Evolutionary conservation across 1,140 invertebrate genomes (phyloP).

Genomic region (Zaprionus inermis): DNA sequence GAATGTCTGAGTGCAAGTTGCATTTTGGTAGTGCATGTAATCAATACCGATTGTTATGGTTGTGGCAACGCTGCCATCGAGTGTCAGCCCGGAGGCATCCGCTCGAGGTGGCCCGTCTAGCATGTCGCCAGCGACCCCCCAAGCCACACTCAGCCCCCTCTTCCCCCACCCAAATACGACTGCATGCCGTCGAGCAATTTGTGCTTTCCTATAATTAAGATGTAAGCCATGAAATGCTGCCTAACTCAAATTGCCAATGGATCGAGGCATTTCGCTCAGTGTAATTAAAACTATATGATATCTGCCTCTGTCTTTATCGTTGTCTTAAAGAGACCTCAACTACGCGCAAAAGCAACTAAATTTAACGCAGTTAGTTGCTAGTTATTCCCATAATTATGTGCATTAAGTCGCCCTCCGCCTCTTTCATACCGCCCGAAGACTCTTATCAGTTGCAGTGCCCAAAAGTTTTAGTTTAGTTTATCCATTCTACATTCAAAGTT

Average conservation of each 20-base stretch:
- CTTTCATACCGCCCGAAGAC: conserved; percentile 1
- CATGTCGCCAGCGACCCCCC: too few species aligned
- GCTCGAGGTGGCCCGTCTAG: too few species aligned
- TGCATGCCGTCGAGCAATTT: conserved; percentile 68
- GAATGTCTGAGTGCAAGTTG: conserved; percentile 16
- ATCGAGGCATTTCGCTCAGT: conserved; percentile 5
- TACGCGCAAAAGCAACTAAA: neutral
- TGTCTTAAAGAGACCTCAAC: neutral
- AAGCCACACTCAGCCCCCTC: too few species aligned
- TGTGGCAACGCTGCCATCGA: conserved; percentile 47
- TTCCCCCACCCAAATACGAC: conserved; percentile 40
- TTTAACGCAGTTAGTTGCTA: conserved; percentile 3
- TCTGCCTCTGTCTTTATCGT: conserved; percentile 19
- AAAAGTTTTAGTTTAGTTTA: conserved; percentile 19
- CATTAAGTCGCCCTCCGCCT: neutral
- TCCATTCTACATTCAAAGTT: conserved; percentile 2
- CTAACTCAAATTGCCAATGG: conserved; percentile 51
- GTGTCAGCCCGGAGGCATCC: conserved; percentile 31
- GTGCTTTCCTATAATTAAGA: conserved; percentile 68
- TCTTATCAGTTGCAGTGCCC: conserved; percentile 24
- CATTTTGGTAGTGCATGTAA: conserved; percentile 50
- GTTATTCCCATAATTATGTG: conserved; percentile 70
- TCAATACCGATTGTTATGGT: conserved; percentile 70
- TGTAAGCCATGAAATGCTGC: conserved; percentile 42
- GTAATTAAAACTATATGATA: conserved; percentile 64